phyloP scores from a whole-genome alignment of 2,797 vertebrate genomes.

The Orientallactaga sibirica region DNA sequence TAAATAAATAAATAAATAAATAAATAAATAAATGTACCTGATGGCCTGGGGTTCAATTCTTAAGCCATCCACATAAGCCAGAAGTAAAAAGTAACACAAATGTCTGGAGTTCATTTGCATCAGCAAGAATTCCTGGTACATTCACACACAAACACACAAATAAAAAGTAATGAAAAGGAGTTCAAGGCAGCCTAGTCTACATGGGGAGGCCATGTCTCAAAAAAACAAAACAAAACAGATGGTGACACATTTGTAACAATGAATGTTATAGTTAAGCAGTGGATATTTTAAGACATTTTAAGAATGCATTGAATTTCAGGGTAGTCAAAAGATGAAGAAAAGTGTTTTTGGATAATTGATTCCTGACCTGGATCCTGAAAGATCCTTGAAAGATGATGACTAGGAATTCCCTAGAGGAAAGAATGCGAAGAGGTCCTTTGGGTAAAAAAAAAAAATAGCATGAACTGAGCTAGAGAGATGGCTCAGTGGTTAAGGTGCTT shows the following conservation, averaged over 20 bases:
- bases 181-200: neutral
- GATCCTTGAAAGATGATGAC: neutral
- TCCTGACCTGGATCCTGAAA: constrained; percentile 5
- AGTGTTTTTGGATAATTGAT: constrained; percentile 19
- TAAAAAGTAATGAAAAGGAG: neutral
- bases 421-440: constrained; percentile 12
- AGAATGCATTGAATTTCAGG: constrained; percentile 51
- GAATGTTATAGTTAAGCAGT: neutral
- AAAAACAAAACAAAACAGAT: neutral
- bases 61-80: no score
- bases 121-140: no score
- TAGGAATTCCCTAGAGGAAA: neutral
- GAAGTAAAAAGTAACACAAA: no score
- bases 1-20: no score
- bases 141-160: no score
- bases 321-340: constrained; percentile 48
- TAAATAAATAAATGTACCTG: no score
- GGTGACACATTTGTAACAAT: neutral
- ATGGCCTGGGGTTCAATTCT: no score
- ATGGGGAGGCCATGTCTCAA: neutral
- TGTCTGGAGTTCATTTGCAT: no score
- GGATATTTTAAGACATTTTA: neutral
- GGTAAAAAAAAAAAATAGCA: neutral
- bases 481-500: no score
- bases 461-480: no score